Base-by-base conservation (phyloP, 1,140 invertebrate genomes). In the Antheraea mylitta region DNA sequence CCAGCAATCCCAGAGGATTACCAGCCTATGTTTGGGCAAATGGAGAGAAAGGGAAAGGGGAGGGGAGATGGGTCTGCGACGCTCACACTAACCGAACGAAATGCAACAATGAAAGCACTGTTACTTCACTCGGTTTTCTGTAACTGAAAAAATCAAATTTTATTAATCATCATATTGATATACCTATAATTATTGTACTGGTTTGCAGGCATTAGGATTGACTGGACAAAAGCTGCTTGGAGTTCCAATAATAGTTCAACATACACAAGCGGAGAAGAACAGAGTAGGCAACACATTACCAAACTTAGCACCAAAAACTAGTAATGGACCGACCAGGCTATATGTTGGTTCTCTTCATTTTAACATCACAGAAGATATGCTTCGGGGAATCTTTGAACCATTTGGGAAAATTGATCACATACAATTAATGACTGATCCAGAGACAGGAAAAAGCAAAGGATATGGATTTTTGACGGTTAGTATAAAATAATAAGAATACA, bases 291-390 rank as follows among this genome's bases (percentile, higher is more conserved):
- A 96, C 90, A 95, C 96, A 3, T 95, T 97, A 89, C 96, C 96
- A 38, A 96, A 96, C 85, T 91, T 96, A 77, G 95, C 96, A 92
- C 96, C 96, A 67, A 96, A 97, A 89, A 95, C 95, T 69, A 94
- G 95, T 82, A 95, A 95, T 70, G 99, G 99, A 53, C 99, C 99
- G 3, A 98, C 99, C 95, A 95, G 98, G 84, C 92, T 99, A 0
- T 99, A 99, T 92, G 98, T 99, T 67, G 98, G 99, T 10, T 99
- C 98, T 37, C 92, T 99, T 36, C 99, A 99, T 93, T 99, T 99
- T 82, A 99, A 99, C 85, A 99, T 99, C 66, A 99, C 98, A 18
- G 99, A 99, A 93, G 99, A 99, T 69, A 99, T 99, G 99, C 93
- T 99, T 19, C 92, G 96, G 74, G 98, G 98, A 36, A 99, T 99